Evolutionary conservation across 2,797 vertebrate species (phyloP).

Genomic region (Bothrops alternatus): DNA sequence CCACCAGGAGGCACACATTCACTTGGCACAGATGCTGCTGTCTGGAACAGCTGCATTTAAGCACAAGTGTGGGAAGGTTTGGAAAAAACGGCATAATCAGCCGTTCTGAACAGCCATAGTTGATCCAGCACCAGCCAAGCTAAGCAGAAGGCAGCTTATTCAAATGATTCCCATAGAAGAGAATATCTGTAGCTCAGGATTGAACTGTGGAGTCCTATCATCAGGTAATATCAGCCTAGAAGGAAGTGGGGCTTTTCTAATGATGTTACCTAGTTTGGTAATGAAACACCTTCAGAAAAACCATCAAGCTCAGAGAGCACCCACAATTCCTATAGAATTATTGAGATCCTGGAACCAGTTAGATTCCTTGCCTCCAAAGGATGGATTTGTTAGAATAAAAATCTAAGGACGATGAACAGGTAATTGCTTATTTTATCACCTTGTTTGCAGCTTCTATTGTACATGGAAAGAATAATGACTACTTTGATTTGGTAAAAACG

Average conservation of each 20-base stretch:
- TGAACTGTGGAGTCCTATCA: background rate
- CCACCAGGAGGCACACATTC: background rate
- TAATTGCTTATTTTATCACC: background rate
- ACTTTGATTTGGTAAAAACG: background rate
- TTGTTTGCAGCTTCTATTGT: background rate
- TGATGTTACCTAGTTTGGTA: background rate
- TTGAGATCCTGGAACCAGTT: background rate
- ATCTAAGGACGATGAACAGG: background rate
- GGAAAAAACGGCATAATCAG: background rate
- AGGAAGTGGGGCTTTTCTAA: background rate
- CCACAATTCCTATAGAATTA: background rate
- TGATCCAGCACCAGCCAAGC: background rate
- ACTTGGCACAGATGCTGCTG: background rate
- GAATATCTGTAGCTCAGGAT: background rate
- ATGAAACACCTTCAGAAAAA: background rate
- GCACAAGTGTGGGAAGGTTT: background rate
- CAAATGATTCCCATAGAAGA: background rate
- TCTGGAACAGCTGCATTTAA: background rate
- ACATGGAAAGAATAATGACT: background rate
- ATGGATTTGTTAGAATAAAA: background rate
- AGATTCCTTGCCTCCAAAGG: background rate
- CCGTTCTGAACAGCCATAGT: background rate
- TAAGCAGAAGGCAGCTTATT: slow-evolving; percentile 1
- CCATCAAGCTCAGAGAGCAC: background rate
- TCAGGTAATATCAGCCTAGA: background rate